Evolutionary conservation across 1,140 invertebrate genomes (phyloP).

Genomic region (Choristoneura fumiferana): DNA sequence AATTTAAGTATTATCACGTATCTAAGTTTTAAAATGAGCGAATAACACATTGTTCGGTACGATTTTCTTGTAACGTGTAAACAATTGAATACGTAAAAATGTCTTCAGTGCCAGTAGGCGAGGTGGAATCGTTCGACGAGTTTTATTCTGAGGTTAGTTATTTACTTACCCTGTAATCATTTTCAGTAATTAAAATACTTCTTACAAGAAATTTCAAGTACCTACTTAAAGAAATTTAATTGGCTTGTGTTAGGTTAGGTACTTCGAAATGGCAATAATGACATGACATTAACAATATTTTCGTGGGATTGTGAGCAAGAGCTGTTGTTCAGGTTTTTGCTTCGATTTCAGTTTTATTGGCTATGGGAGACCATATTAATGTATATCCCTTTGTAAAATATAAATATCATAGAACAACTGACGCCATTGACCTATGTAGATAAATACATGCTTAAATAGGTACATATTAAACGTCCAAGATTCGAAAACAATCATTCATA

Average conservation of each 20-base stretch:
- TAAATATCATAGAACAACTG: too few relatives aligned
- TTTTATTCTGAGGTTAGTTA: conserved; percentile 83
- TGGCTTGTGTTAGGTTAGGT: neutral
- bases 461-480: too few relatives aligned
- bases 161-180: conserved; percentile 17
- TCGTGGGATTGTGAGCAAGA: neutral
- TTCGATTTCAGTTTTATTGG: too few relatives aligned
- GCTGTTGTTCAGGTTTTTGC: neutral
- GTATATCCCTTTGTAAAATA: too few relatives aligned
- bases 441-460: too few relatives aligned
- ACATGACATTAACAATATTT: neutral
- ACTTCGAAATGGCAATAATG: neutral
- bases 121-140: conserved; percentile 82
- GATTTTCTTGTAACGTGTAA: neutral
- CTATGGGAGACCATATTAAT: too few relatives aligned
- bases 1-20: neutral
- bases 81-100: conserved; percentile 24
- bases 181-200: neutral
- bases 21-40: neutral
- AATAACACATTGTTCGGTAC: neutral
- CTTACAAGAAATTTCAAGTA: too few relatives aligned
- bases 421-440: too few relatives aligned
- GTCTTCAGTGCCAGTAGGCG: conserved; percentile 55
- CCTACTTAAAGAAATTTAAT: neutral
- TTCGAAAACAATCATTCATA: too few relatives aligned